A percentile compares a stretch with the other conserved stretches of the same genome.
Conservation (phyloP, 2,888 invertebrate genomes). For the Epinotia nisella region DNA sequence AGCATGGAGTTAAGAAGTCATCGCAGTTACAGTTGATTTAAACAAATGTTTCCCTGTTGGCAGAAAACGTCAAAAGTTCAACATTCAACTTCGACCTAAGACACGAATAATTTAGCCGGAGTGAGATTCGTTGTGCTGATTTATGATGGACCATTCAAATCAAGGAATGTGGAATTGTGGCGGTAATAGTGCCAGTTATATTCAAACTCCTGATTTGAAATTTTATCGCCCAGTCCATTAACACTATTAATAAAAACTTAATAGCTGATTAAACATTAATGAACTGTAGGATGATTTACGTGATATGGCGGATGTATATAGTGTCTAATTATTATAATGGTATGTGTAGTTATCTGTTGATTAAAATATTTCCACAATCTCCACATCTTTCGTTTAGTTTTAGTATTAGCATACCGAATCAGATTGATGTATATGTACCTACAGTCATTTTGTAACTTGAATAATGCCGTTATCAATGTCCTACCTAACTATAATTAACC, state of each 20-base stretch:
- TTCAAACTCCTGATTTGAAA: constrained; percentile 22
- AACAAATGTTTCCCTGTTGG: not conserved
- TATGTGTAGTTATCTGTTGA: constrained; percentile 34
- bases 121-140: not conserved
- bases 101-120: constrained; percentile 4
- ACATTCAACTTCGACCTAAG: not conserved
- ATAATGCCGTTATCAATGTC: constrained; percentile 29
- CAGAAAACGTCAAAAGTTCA: not conserved
- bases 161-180: constrained; percentile 19
- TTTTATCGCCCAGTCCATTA: constrained; percentile 35
- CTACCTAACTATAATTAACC: not conserved
- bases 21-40: not conserved
- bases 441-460: constrained; percentile 17
- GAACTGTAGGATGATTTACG: constrained; percentile 38
- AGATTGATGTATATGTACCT: constrained; percentile 25
- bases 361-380: constrained; percentile 29
- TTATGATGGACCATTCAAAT: not conserved
- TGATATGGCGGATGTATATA: constrained; percentile 12
- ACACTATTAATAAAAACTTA: constrained; percentile 42
- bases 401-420: constrained; percentile 37
- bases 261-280: constrained; percentile 42
- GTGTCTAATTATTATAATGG: constrained; percentile 39
- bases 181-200: constrained; percentile 12
- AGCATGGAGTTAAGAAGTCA: not conserved
- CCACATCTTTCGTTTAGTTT: constrained; percentile 20